Evolutionary conservation across 2,797 vertebrate species (phyloP), one percentile per base, ranked within the genome.

Genomic region (Adrianichthys oophorus): DNA sequence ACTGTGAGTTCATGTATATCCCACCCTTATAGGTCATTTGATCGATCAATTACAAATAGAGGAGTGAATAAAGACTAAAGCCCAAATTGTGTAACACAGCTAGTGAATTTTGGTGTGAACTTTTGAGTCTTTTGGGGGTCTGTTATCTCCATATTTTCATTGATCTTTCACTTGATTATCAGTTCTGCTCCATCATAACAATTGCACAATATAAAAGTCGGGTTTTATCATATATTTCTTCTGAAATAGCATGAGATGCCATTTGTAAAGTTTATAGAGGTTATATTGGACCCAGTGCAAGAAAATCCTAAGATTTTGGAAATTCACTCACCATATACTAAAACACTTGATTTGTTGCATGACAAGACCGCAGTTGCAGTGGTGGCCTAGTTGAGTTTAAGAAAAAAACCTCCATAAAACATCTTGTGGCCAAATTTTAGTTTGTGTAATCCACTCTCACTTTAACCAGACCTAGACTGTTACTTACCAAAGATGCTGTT

Each of bases 1-100:
- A 43, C 7, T 54, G 52, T 90, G 80, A 72, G 77, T 86, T 88
- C 24, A 65, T 74, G 57, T 83, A 65, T 68, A 69, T 80, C 68
- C 64, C 63, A 70, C 61, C 65, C 62, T 55, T 79, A 68, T 72
- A 73, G 66, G 69, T 74, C 70, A 77, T 73, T 72, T 74, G 71
- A 79, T 40, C 41, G 77, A 82, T 89, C 72, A 62, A 60, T 79
- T 59, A 43, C 32, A 74, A 84, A 80, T 72, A 75, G 77, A 83
- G 68, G 43, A 1, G 42, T 63, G 78, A 79, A 66, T 48, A 51
- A 62, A 63, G 51, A 70, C 61, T 56, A 43, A 67, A 52, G 72
- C 82, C 68, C 66, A 82, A 82, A 67, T 47, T 71, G 48, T 15
- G 14, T 7, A 24, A 55, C 26, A 48, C 64, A 78, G 48, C 48